These are phyloP conservation scores for Teleopsis dalmanni DNA, from an alignment of 1,140 invertebrate genomes.

Conservation along the genomic window DNA sequence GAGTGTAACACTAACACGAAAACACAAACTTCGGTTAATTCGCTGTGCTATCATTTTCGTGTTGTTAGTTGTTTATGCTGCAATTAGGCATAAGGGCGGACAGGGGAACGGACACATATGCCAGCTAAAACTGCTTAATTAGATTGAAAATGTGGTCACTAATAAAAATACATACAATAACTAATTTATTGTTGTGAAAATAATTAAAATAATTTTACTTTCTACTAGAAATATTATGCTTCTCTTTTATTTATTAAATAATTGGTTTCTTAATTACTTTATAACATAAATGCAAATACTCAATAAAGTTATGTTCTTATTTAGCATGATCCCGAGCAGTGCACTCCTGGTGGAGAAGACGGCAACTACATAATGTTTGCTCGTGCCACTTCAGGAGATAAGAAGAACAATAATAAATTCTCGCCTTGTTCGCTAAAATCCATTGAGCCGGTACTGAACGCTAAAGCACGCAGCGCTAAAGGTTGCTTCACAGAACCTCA, in stretches of 20 bases:
- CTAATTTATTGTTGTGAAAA: no score
- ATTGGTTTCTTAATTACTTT: background rate
- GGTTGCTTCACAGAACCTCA: constrained; percentile 91
- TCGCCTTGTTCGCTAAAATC: constrained; percentile 86
- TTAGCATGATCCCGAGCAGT: constrained; percentile 90
- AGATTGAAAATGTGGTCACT: no score
- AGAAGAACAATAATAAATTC: constrained; percentile 93
- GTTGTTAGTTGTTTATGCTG: no score
- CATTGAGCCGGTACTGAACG: constrained; percentile 90
- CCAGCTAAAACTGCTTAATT: no score
- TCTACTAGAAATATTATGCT: background rate
- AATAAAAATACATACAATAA: no score
- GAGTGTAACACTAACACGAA: no score
- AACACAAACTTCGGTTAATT: no score
- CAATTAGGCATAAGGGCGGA: no score
- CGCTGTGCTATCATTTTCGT: no score
- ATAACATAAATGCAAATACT: background rate
- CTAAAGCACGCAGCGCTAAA: constrained; percentile 79
- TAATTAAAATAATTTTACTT: background rate
- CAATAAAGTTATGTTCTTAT: background rate
- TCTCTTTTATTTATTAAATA: background rate
- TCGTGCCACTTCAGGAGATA: constrained; percentile 90
- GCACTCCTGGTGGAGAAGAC: constrained; percentile 84
- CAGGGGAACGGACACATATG: no score
- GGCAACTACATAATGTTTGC: constrained; percentile 99